Evolutionary conservation across 92 coral and sea anemone genomes (phyloP).

Genomic region (Diadumene lineata): DNA sequence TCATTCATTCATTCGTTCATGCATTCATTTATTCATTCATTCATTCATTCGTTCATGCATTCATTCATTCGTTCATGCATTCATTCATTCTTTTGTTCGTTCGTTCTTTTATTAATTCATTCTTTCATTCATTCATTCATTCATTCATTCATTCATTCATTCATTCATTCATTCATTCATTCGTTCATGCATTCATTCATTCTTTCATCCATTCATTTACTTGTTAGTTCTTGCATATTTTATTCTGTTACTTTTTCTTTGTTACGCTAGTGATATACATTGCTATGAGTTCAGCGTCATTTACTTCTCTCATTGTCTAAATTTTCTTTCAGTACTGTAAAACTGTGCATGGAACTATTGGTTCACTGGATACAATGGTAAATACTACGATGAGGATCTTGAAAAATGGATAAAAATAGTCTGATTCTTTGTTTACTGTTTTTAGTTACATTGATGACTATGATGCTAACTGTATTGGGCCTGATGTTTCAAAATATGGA

Average conservation of each 20-base stretch:
- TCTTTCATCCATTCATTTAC: no score
- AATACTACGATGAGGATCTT: no score
- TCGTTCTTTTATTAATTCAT: neutral
- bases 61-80: neutral
- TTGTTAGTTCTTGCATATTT: no score
- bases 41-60: no score
- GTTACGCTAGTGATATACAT: no score
- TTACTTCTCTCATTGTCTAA: neutral
- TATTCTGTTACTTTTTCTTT: no score
- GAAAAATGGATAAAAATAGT: no score
- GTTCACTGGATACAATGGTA: slow-evolving; percentile 90
- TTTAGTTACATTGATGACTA: slow-evolving; percentile 80
- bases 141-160: no score
- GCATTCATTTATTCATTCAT: no score
- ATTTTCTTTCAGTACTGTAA: slow-evolving; percentile 66
- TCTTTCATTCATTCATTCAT: neutral
- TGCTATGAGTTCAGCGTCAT: neutral
- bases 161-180: no score
- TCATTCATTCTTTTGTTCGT: neutral
- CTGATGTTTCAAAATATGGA: slow-evolving; percentile 79
- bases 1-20: no score
- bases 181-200: no score
- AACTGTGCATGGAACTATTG: slow-evolving; percentile 78
- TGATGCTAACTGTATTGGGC: slow-evolving; percentile 65
- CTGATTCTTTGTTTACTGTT: slow-evolving; percentile 16